Conservation (phyloP, 1,140 invertebrate species). For the Leptinotarsa lineolata region DNA sequence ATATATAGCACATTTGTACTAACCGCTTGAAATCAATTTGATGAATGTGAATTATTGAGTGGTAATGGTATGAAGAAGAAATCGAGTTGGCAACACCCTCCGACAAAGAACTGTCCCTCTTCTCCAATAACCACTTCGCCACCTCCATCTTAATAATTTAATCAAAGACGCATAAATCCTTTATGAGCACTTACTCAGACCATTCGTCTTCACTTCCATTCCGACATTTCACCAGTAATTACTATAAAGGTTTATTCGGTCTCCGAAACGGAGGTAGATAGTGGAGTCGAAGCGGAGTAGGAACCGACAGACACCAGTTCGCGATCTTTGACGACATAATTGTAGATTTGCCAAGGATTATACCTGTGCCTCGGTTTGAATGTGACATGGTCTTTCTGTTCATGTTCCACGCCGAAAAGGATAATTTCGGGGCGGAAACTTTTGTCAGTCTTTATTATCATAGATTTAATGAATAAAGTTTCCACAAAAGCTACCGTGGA, state of each 20-base stretch:
- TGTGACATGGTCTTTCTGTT: background rate
- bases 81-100: too few relatives aligned
- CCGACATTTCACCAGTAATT: background rate
- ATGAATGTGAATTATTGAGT: too few relatives aligned
- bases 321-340: background rate
- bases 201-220: background rate
- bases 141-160: background rate
- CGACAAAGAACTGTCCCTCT: too few relatives aligned
- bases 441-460: too few relatives aligned
- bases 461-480: too few relatives aligned
- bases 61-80: too few relatives aligned
- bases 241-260: background rate
- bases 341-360: background rate
- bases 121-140: too few relatives aligned
- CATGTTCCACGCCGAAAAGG: background rate
- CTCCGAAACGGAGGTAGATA: background rate
- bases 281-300: slow-evolving; percentile 4
- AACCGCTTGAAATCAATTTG: too few relatives aligned
- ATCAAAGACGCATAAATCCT: background rate
- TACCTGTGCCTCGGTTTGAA: background rate
- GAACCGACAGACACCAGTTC: background rate
- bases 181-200: background rate
- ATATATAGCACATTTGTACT: too few relatives aligned
- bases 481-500: too few relatives aligned
- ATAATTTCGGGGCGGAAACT: background rate